A percentile compares a stretch with the other conserved stretches of the same genome.
phyloP scores from a whole-genome alignment of 1,140 invertebrate species.

The Bombus soroeensis region DNA sequence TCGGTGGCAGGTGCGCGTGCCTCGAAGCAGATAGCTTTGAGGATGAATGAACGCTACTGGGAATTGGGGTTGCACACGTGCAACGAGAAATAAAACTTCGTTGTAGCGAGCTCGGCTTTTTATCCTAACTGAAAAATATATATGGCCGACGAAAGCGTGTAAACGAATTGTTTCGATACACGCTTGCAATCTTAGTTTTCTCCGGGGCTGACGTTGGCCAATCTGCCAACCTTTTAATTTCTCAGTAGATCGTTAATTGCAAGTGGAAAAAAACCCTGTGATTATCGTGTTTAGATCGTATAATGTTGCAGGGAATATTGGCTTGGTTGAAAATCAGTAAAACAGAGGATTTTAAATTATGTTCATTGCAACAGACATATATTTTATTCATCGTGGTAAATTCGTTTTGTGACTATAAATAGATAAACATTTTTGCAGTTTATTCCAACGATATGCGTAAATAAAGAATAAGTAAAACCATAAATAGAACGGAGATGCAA shows the following conservation, averaged over 20 bases:
- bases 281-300: background rate
- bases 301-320: too few relatives aligned
- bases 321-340: too few relatives aligned
- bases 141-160: background rate
- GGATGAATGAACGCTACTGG: conserved; percentile 36
- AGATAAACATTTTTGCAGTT: background rate
- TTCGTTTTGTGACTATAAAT: background rate
- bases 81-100: conserved; percentile 10
- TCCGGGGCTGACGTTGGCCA: background rate
- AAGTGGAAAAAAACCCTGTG: background rate
- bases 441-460: background rate
- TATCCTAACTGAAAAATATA: background rate
- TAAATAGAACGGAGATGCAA: background rate
- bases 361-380: too few relatives aligned
- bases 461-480: background rate
- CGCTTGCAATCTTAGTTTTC: background rate
- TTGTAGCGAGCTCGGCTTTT: background rate
- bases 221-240: background rate
- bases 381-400: too few relatives aligned
- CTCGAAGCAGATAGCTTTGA: conserved; percentile 1
- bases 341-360: too few relatives aligned
- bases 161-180: conserved; percentile 2
- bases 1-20: conserved; percentile 13
- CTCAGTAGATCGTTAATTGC: background rate
- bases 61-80: conserved; percentile 35